These are phyloP conservation scores for Sandelia bainsii DNA, from an alignment of 2,797 vertebrate species.

Conservation along the genomic window DNA sequence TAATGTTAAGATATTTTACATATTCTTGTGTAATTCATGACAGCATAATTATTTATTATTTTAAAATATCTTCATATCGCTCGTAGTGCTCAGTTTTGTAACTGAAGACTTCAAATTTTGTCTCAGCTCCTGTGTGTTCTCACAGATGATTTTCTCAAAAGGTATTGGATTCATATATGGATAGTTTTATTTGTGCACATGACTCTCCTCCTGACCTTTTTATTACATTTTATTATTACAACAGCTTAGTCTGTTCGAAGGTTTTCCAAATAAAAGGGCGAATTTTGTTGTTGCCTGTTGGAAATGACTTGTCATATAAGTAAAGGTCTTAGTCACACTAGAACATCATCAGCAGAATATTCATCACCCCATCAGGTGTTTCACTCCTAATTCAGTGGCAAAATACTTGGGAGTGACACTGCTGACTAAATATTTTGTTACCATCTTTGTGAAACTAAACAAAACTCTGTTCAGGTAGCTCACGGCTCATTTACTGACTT, in stretches of 20 bases:
- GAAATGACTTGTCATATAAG: not conserved
- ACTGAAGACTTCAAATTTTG: no score
- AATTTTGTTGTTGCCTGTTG: not conserved
- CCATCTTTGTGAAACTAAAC: not conserved
- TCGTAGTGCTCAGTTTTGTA: not conserved
- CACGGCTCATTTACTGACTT: constrained; percentile 4
- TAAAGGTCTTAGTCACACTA: constrained; percentile 7
- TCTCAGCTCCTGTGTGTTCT: no score
- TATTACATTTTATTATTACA: constrained; percentile 29
- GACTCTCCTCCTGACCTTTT: constrained; percentile 20
- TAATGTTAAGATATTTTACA: no score
- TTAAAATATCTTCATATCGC: not conserved
- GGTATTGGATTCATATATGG: not conserved
- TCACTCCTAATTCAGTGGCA: not conserved
- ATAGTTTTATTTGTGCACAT: constrained; percentile 9
- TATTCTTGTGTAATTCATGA: not conserved
- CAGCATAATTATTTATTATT: not conserved
- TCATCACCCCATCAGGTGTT: constrained; percentile 3
- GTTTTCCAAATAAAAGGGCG: constrained; percentile 11
- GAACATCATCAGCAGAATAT: constrained; percentile 17
- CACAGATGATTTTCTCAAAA: not conserved
- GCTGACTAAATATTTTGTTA: not conserved
- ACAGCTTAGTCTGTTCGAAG: not conserved
- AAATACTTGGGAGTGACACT: not conserved
- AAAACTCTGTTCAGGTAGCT: not conserved